Percentiles rank a stretch among this genome's conserved stretches.
These are phyloP conservation scores for Thunnus maccoyii DNA, from an alignment of 2,113 vertebrate species.

Conservation along the genomic window DNA sequence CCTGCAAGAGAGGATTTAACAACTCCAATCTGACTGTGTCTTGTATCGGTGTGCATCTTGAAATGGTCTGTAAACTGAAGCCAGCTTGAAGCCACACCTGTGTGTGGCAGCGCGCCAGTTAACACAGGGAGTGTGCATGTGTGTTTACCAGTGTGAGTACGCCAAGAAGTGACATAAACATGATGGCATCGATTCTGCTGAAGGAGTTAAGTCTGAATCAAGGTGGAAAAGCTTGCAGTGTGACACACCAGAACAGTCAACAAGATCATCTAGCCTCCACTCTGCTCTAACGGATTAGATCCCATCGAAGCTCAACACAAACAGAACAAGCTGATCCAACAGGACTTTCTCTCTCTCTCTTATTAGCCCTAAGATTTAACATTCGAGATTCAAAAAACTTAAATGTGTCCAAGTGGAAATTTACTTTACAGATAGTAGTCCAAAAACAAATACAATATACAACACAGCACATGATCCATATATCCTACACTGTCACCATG, in stretches of 20 bases:
- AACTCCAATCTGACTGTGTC: neutral
- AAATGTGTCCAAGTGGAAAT: too few relatives aligned
- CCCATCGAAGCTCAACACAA: slow-evolving; percentile 37
- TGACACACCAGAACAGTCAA: neutral
- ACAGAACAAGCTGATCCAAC: slow-evolving; percentile 40
- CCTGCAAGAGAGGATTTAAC: neutral
- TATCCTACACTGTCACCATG: too few relatives aligned
- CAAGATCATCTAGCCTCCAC: neutral
- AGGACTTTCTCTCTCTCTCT: slow-evolving; percentile 25
- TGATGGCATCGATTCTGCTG: slow-evolving; percentile 22
- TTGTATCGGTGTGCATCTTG: neutral
- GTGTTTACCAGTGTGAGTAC: slow-evolving; percentile 52
- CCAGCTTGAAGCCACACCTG: slow-evolving; percentile 76
- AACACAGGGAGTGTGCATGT: slow-evolving; percentile 71
- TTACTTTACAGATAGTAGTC: too few relatives aligned
- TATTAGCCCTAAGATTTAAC: slow-evolving; percentile 19
- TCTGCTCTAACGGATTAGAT: slow-evolving; percentile 22
- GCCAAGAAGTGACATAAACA: slow-evolving; percentile 17
- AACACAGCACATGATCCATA: too few relatives aligned
- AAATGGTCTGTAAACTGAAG: slow-evolving; percentile 42
- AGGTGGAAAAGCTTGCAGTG: neutral
- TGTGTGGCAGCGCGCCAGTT: slow-evolving; percentile 71
- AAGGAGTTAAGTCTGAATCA: neutral
- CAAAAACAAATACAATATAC: too few relatives aligned
- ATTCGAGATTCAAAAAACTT: neutral